phyloP scores from a whole-genome alignment of 2,888 invertebrate species.

The Scrobipalpa atriplicella region DNA sequence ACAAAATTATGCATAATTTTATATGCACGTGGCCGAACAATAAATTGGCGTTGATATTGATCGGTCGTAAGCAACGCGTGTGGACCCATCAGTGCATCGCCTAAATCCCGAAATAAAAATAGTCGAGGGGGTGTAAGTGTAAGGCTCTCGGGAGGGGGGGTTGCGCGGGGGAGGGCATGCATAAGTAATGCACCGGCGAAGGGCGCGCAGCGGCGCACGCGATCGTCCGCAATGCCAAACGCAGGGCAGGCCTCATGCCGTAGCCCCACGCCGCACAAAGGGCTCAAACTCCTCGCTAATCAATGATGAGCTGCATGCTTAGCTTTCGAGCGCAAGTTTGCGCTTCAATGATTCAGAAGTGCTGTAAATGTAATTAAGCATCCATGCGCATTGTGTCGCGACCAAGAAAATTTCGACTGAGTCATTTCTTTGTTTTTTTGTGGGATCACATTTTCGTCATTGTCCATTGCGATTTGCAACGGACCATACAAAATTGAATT shows the following conservation, averaged over 20 bases:
- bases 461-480: background rate
- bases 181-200: constrained; percentile 78
- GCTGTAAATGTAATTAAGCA: constrained; percentile 26
- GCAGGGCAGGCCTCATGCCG: constrained; percentile 44
- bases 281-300: constrained; percentile 64
- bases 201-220: constrained; percentile 73
- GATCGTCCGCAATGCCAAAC: constrained; percentile 64
- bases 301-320: constrained; percentile 57
- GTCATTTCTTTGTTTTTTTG: constrained; percentile 9
- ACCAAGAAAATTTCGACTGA: constrained; percentile 12
- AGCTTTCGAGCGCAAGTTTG: constrained; percentile 39
- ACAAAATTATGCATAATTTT: constrained; percentile 22
- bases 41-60: constrained; percentile 48
- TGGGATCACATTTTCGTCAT: background rate
- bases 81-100: constrained; percentile 60
- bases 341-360: constrained; percentile 36
- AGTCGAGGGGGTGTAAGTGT: constrained; percentile 49
- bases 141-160: constrained; percentile 29
- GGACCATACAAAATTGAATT: too few relatives aligned
- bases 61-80: constrained; percentile 57
- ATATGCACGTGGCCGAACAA: constrained; percentile 28
- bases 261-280: constrained; percentile 51
- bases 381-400: constrained; percentile 21
- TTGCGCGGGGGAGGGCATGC: constrained; percentile 61
- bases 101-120: constrained; percentile 75